Conservation (phyloP, 2,113 vertebrate genomes). For the Opisthocomus hoazin region DNA sequence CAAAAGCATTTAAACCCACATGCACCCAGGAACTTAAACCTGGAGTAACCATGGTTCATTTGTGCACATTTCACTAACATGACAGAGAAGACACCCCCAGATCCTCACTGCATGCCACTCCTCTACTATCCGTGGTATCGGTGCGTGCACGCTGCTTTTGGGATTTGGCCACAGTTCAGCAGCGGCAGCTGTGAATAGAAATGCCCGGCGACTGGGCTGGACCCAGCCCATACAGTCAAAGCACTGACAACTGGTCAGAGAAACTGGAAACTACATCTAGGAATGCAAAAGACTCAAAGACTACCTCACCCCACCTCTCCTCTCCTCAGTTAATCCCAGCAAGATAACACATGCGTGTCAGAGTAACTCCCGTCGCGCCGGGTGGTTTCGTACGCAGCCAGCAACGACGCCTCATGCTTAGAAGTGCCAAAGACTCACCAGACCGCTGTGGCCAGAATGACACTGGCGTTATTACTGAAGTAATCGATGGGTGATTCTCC, state of each 20-base stretch:
- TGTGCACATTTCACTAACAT: neutral
- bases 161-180: neutral
- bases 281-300: neutral
- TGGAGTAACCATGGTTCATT: neutral
- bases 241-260: neutral
- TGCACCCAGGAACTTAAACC: neutral
- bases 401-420: rapidly evolving
- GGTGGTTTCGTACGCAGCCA: too few species aligned
- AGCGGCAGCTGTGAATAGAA: neutral
- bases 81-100: neutral
- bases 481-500: constrained; percentile 85
- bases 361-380: neutral
- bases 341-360: neutral
- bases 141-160: neutral
- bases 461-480: constrained; percentile 93
- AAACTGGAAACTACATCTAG: neutral
- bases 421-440: constrained; percentile 77
- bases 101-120: neutral
- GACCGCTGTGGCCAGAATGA: constrained; percentile 90
- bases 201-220: rapidly evolving
- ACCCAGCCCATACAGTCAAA: neutral
- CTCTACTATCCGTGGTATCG: neutral
- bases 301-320: neutral
- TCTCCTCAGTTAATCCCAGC: neutral
- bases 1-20: neutral